Base-by-base conservation (phyloP, 2,113 vertebrate genomes). In the Pionites leucogaster region DNA sequence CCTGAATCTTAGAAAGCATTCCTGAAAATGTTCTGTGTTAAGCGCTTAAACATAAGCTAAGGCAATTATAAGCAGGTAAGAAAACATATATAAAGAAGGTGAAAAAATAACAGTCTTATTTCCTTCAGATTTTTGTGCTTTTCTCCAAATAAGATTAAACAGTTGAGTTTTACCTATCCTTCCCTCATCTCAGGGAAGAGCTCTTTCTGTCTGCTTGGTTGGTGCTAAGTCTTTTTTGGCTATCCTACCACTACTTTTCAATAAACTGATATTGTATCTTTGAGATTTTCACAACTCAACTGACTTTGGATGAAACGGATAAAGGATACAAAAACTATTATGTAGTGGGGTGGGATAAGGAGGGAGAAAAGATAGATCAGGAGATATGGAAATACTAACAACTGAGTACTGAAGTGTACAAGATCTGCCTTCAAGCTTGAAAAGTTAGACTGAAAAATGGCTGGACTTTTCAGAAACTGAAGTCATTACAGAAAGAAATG, bases 311-410 rank as follows among this genome's bases (percentile, higher is more conserved):
- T 31, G 3, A 86, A 88, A 65, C 6, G 2, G 6, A 49, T 33
- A 7, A 6, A 88, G n/a, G 41, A 69, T 27, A 68, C 7, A 46
- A 85, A 37, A 70, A 57, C 25, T 44, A 62, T 9, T 49, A 27
- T 0, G 0, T 46, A 11, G 16, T 52, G 9, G 13, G 3, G 20
- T 52, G 55, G 27, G 12, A 50, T 17, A 77, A 0, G 2, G 27
- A 62, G 6, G 31, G 6, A 86, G 25, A 86, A 92, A 76, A 68
- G 3, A 53, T 0, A 2, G 17, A 31, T 72, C 27, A 88, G 4
- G 13, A 88, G 27, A 84, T 8, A 42, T 9, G 10, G n/a, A 37
- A 37, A 86, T 46, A 71, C 18, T 46, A 31, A 46, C 42, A 93
- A 64, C 13, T 39, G 10, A 57, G 9, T 20, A 62, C 44, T 46